phyloP scores from a whole-genome alignment of 2,797 vertebrate species.

The Myoxocephalus aenaeus region DNA sequence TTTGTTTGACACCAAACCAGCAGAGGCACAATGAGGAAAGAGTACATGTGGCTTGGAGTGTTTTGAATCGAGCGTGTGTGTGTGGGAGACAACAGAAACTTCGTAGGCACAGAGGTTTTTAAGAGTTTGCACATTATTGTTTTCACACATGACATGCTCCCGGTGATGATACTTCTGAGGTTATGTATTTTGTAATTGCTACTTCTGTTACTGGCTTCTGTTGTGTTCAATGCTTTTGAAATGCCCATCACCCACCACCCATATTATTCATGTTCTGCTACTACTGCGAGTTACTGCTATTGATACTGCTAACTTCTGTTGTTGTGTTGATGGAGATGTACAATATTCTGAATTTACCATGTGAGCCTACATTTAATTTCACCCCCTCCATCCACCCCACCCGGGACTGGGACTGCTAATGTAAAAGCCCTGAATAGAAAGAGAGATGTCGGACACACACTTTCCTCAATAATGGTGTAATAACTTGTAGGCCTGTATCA shows the following conservation, averaged over 20 bases:
- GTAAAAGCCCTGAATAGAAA: not conserved
- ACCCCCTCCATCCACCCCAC: not conserved
- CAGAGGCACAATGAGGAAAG: not conserved
- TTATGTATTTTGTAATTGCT: not conserved
- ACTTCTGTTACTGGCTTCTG: too few relatives aligned
- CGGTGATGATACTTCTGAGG: constrained; percentile 1
- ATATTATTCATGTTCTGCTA: not conserved
- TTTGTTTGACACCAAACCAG: not conserved
- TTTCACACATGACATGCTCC: not conserved
- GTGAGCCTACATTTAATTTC: not conserved
- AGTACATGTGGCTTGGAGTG: not conserved
- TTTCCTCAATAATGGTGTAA: too few relatives aligned
- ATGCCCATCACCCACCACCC: not conserved
- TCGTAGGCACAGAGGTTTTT: not conserved
- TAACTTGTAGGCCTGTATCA: too few relatives aligned
- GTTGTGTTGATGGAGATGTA: not conserved
- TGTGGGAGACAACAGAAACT: not conserved
- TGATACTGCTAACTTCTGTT: not conserved
- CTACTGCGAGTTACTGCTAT: not conserved
- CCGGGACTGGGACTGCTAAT: not conserved
- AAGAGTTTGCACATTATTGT: not conserved
- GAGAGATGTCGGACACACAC: not conserved
- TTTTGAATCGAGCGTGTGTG: not conserved
- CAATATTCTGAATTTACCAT: not conserved
- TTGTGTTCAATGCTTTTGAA: too few relatives aligned